Percentiles rank a stretch among this genome's conserved stretches.
These are phyloP conservation scores for Caenorhabditis latens DNA, from an alignment of 1,140 invertebrate genomes.

Conservation along the genomic window DNA sequence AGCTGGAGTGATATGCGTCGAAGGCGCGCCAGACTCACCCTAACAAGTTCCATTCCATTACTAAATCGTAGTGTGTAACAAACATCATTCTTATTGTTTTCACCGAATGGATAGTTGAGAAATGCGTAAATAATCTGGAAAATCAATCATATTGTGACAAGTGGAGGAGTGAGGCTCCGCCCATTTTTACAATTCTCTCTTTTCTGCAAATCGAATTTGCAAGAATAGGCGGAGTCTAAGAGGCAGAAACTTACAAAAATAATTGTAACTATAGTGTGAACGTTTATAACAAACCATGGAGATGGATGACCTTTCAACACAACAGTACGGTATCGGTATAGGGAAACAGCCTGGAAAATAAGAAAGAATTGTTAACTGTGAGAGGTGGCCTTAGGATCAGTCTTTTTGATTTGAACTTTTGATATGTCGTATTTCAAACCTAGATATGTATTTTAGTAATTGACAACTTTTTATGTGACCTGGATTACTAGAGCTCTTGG, in stretches of 20 bases:
- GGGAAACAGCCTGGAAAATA: slow-evolving; percentile 8
- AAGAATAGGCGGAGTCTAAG: background rate
- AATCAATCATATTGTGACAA: background rate
- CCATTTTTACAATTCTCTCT: too few relatives aligned
- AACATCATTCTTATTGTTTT: slow-evolving; percentile 38
- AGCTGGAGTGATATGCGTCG: background rate
- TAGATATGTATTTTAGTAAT: too few relatives aligned
- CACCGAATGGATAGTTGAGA: slow-evolving; percentile 46
- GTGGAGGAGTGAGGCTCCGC: too few relatives aligned
- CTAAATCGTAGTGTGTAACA: slow-evolving; percentile 45
- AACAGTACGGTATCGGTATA: slow-evolving; percentile 51
- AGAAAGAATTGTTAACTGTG: background rate
- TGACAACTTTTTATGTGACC: too few relatives aligned
- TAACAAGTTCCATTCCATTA: slow-evolving; percentile 46
- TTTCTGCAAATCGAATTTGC: background rate
- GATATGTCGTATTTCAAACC: too few relatives aligned
- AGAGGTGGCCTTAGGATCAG: background rate
- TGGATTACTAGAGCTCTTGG: too few relatives aligned
- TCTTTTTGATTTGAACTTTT: too few relatives aligned
- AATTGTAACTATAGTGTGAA: slow-evolving; percentile 4
- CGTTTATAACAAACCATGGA: background rate
- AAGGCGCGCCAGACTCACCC: background rate
- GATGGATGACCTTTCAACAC: slow-evolving; percentile 33
- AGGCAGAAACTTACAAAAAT: slow-evolving; percentile 25
- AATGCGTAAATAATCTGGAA: slow-evolving; percentile 51